phyloP scores from a whole-genome alignment of 2,797 vertebrate genomes.

The Anabas testudineus region DNA sequence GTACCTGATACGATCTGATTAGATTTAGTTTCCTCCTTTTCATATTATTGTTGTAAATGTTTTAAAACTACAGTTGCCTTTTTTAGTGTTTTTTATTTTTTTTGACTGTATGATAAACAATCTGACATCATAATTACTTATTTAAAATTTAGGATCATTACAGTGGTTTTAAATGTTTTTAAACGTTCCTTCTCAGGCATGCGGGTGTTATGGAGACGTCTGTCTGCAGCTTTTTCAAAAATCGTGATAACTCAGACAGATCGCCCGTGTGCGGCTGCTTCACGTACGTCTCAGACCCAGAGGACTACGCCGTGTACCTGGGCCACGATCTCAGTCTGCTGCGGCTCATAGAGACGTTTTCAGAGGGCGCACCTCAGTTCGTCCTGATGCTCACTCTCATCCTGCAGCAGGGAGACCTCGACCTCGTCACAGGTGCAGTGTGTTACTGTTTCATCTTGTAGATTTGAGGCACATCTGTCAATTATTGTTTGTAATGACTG shows the following conservation, averaged over 20 bases:
- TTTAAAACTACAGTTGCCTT: background rate
- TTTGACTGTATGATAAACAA: background rate
- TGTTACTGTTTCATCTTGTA: constrained; percentile 17
- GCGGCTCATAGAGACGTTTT: constrained; percentile 90
- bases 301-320: constrained; percentile 71
- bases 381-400: constrained; percentile 85
- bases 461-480: no score
- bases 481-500: no score
- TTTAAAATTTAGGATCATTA: background rate
- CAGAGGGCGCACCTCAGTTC: constrained; percentile 91
- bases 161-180: fast-evolving
- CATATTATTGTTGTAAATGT: background rate
- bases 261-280: background rate
- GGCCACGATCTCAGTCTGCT: constrained; percentile 91
- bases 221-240: fast-evolving
- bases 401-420: constrained; percentile 71
- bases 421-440: constrained; percentile 80
- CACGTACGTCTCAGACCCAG: fast-evolving
- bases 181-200: constrained; percentile 53
- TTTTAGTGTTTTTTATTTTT: background rate
- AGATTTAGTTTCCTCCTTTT: background rate
- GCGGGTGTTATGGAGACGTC: constrained; percentile 65
- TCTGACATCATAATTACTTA: no score
- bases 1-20: background rate
- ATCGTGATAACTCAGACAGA: no score